Evolutionary conservation across 2,797 vertebrate species (phyloP), one percentile per base, ranked within the genome.

Genomic region (Hippopotamyrus pictus): DNA sequence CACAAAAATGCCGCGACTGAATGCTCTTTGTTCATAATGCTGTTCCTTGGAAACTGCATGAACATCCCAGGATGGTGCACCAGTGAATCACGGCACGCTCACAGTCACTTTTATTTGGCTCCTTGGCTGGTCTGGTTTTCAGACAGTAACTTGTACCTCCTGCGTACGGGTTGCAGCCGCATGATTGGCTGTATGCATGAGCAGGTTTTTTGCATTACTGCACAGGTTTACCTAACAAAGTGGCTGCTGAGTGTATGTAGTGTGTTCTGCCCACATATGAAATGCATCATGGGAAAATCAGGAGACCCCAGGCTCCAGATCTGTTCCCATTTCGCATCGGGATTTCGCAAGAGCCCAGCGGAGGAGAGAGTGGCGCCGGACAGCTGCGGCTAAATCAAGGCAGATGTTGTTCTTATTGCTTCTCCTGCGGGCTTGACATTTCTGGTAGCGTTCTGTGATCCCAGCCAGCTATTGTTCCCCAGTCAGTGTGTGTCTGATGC

Each of bases 401-500:
- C 51, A 53, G 51, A 48, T 86, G 48, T 86, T 19, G 51, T 54
- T 48, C 76, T 82, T 48, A 44, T 12, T 53, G 11, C 50, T 54
- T 25, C 84, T 53, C 50, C 84, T 33, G 12, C 2, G 5, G 84
- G 50, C 12, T 54, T 37, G 84, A 86, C 29, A 54, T 86, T 86
- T 86, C 84, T 86, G 84, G 84, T 86, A 86, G 50, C 84, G 12
- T 86, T 86, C 51, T 57, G 25, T 54, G 51, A 3, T 65, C 33
- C 33, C 4, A 11, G 54, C 86, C 37, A 25, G 57, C 48, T 44
- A 62, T 88, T 88, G 86, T 62, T 88, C 12, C 57, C 8, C 12
- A 86, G 50, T 57, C 33, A 33, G 22, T 2, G 22, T 41, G 79
- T 17, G 50, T 87, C 22, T 19, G 51, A 44, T 44, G 54, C 54